A percentile compares a stretch with the other conserved stretches of the same genome.
phyloP scores from a whole-genome alignment of 2,113 vertebrate species.

The Morone saxatilis region DNA sequence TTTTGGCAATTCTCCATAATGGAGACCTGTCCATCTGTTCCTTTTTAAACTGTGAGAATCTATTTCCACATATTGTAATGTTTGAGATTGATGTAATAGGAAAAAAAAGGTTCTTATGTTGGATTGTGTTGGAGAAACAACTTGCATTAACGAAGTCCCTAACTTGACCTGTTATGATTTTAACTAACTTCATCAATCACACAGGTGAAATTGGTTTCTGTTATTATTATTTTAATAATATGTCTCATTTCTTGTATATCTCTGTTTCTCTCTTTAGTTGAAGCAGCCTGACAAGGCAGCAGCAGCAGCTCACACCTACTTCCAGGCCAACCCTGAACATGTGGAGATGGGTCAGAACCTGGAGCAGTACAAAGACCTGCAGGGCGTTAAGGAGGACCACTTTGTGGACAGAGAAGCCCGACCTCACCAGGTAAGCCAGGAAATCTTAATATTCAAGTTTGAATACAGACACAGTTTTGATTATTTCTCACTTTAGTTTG shows the following conservation, averaged over 20 bases:
- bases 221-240: neutral
- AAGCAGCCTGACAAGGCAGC: conserved; percentile 92
- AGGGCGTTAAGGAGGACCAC: conserved; percentile 80
- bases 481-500: neutral
- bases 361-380: conserved; percentile 88
- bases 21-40: neutral
- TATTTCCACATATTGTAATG: neutral
- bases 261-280: conserved; percentile 78
- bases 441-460: neutral
- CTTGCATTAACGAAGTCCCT: neutral
- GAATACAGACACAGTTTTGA: neutral
- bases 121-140: no score
- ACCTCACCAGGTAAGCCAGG: conserved; percentile 88
- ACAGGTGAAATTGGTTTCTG: neutral
- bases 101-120: no score
- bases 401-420: conserved; percentile 90
- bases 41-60: neutral
- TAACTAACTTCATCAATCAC: neutral
- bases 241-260: neutral
- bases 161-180: neutral
- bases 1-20: neutral
- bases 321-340: conserved; percentile 97
- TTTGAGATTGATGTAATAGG: no score
- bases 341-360: conserved; percentile 93
- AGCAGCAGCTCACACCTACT: conserved; percentile 95